A percentile compares a stretch with the other conserved stretches of the same genome.
Evolutionary conservation across 2,888 invertebrate genomes (phyloP).

Genomic region (Cosmia pyralina): DNA sequence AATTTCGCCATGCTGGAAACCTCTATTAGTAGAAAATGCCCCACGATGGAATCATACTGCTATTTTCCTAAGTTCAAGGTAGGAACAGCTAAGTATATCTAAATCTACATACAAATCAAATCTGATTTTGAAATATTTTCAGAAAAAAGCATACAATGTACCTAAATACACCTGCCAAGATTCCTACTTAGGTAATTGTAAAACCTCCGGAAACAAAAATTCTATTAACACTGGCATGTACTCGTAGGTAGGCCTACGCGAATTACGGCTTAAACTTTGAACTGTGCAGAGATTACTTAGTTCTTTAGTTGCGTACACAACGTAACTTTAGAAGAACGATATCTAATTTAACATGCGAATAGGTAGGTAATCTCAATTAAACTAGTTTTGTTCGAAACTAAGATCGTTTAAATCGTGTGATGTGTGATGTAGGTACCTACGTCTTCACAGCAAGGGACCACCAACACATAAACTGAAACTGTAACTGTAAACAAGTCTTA

Average conservation of each 20-base stretch:
- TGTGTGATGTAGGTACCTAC: constrained; percentile 69
- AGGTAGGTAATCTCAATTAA: constrained; percentile 72
- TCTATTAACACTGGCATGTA: constrained; percentile 30
- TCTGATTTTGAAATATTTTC: not conserved
- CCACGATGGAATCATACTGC: not conserved
- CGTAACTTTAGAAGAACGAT: constrained; percentile 48
- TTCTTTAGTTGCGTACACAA: constrained; percentile 50
- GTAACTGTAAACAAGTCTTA: constrained; percentile 86
- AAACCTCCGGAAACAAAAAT: not conserved
- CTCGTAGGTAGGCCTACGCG: not conserved
- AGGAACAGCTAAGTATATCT: not conserved
- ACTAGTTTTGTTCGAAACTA: constrained; percentile 74
- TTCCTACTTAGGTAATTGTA: not conserved
- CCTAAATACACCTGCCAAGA: not conserved
- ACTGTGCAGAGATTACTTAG: constrained; percentile 37
- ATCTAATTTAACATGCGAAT: constrained; percentile 62
- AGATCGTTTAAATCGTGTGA: constrained; percentile 77
- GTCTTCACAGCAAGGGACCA: constrained; percentile 76
- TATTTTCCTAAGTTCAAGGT: constrained; percentile 1
- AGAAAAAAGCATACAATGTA: not conserved
- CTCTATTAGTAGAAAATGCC: constrained; percentile 16
- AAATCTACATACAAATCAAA: not conserved
- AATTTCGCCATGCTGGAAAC: no score
- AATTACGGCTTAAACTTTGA: constrained; percentile 41
- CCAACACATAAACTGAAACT: constrained; percentile 85